Conservation (phyloP, 2,888 invertebrate genomes). For the Atrina japonica region DNA sequence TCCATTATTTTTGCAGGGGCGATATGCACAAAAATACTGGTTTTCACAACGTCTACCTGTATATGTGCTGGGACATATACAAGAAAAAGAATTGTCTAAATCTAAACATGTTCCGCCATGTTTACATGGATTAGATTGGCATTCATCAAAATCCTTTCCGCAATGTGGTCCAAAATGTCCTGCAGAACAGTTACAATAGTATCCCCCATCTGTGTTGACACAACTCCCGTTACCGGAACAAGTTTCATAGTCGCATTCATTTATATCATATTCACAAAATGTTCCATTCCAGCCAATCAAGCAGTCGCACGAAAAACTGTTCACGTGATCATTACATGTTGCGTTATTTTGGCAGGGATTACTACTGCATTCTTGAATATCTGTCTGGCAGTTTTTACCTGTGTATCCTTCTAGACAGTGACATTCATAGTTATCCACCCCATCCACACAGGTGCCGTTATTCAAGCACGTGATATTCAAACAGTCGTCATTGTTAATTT, state of each 20-base stretch:
- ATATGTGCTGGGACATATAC: slow-evolving; percentile 88
- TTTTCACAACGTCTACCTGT: slow-evolving; percentile 88
- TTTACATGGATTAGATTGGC: slow-evolving; percentile 1
- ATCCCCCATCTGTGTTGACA: slow-evolving; percentile 11
- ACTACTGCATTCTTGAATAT: slow-evolving; percentile 23
- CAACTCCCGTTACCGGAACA: slow-evolving; percentile 16
- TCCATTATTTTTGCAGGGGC: slow-evolving; percentile 82
- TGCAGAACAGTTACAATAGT: slow-evolving; percentile 1
- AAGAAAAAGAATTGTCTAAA: neutral
- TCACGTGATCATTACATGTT: slow-evolving; percentile 7
- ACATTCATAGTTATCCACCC: slow-evolving; percentile 4
- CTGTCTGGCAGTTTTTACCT: slow-evolving; percentile 8
- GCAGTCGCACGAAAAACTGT: slow-evolving; percentile 10
- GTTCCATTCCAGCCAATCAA: slow-evolving; percentile 22
- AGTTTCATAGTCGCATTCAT: slow-evolving; percentile 10
- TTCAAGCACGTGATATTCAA: neutral
- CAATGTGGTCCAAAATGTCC: slow-evolving; percentile 22
- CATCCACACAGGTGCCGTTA: slow-evolving; percentile 13
- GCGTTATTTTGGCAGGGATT: slow-evolving; percentile 19
- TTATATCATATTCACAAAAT: slow-evolving; percentile 7
- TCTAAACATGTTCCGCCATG: slow-evolving; percentile 30
- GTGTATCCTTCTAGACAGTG: slow-evolving; percentile 8
- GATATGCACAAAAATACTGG: slow-evolving; percentile 76
- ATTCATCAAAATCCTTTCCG: slow-evolving; percentile 11
- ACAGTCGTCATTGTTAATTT: slow-evolving; percentile 19